Conservation (phyloP, 2,113 vertebrate species). For the Ancistrus triradiatus region DNA sequence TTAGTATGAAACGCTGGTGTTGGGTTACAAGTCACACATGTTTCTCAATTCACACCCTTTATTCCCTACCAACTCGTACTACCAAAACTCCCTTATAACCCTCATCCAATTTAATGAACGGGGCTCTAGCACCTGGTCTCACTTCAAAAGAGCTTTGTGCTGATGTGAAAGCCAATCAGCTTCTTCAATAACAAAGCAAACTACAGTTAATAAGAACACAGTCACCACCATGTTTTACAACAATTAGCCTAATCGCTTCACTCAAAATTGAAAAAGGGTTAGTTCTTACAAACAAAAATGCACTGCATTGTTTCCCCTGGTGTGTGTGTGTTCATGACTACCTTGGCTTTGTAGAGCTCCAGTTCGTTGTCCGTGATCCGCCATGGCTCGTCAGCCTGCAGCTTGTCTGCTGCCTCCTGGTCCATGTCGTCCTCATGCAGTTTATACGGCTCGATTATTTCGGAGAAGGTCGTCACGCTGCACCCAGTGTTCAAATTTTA, state of each 20-base stretch:
- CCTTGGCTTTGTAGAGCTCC: constrained; percentile 95
- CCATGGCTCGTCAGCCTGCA: constrained; percentile 96
- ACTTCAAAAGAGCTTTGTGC: background rate
- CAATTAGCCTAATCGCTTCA: background rate
- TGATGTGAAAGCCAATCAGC: constrained; percentile 1
- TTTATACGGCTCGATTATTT: constrained; percentile 90
- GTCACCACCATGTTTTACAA: background rate
- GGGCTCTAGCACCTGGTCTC: background rate
- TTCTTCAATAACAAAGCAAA: constrained; percentile 21
- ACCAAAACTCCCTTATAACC: background rate
- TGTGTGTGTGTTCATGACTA: no score
- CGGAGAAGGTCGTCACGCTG: constrained; percentile 84
- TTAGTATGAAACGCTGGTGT: background rate
- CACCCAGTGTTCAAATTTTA: background rate
- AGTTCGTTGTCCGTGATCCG: constrained; percentile 95
- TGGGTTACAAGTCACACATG: constrained; percentile 22
- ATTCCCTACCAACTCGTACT: no score
- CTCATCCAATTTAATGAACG: background rate
- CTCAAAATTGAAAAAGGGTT: background rate
- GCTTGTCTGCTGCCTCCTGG: constrained; percentile 87
- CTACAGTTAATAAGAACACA: background rate
- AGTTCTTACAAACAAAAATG: no score
- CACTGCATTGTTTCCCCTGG: no score
- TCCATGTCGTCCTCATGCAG: constrained; percentile 96
- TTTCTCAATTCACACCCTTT: no score